Evolutionary conservation across 2,888 invertebrate genomes (phyloP).

Genomic region (Congeria kusceri): DNA sequence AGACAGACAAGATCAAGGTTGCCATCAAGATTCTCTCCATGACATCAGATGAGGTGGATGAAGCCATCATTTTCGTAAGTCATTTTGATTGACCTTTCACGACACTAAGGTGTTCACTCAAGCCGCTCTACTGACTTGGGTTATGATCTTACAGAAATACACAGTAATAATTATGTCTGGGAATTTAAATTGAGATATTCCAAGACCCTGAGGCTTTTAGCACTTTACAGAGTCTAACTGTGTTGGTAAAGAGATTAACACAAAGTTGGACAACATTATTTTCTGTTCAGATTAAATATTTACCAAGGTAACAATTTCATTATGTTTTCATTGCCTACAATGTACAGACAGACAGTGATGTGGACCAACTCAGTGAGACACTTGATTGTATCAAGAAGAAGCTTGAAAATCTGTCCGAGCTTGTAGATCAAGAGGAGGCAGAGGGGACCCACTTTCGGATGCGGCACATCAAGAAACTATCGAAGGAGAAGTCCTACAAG

Average conservation of each 20-base stretch:
- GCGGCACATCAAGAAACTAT: slow-evolving; percentile 81
- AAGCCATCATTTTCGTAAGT: slow-evolving; percentile 78
- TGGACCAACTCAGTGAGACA: slow-evolving; percentile 78
- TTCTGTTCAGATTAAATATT: no score
- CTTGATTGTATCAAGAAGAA: slow-evolving; percentile 76
- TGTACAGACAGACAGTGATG: slow-evolving; percentile 79
- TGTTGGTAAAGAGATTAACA: no score
- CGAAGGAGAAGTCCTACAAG: slow-evolving; percentile 69
- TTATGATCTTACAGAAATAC: no score
- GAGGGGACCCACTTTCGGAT: slow-evolving; percentile 79
- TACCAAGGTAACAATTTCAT: no score
- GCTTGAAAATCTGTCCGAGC: slow-evolving; percentile 64
- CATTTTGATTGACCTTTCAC: background rate
- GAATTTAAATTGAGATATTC: no score
- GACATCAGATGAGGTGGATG: slow-evolving; percentile 81
- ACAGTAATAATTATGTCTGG: no score
- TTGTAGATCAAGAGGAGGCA: slow-evolving; percentile 69
- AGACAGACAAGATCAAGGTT: slow-evolving; percentile 80
- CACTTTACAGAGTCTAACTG: no score
- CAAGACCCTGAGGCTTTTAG: no score
- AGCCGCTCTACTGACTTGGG: no score
- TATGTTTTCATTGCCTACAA: no score
- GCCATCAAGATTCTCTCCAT: slow-evolving; percentile 80
- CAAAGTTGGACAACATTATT: no score
- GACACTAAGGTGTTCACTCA: no score